Evolutionary conservation across 2,888 invertebrate genomes (phyloP), one percentile per base, ranked within the genome.

Genomic region (Drosophila hamatofila): DNA sequence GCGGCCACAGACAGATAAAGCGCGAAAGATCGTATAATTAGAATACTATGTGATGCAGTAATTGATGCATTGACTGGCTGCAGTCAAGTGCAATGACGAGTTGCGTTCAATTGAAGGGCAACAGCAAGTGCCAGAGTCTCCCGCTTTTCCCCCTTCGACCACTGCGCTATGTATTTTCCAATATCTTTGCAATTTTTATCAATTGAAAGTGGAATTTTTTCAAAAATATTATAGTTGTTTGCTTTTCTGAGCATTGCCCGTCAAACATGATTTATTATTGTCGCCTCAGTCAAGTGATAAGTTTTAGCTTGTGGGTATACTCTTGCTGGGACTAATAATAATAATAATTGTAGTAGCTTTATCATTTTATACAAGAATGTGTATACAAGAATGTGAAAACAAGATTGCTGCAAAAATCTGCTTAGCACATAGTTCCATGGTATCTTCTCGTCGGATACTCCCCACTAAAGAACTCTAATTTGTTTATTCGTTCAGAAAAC

Each of bases 31-130:
- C 48, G 6, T 56, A 61, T 30, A 59, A 44, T 65, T 44, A 55
- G 49, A 39, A 48, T 58, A 35, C 11, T 25, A 41, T 33, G 18
- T 25, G 58, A 37, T 8, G 6, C 16, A 18, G 3, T 49, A 75
- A 78, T 71, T 77, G 73, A 70, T 73, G 54, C 62, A 60, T 51
- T 16, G 35, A 41, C 56, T 41, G 35, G 44, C 30, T 48, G 52
- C 66, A 77, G 57, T 78, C 77, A 77, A 77, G 77, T 75, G 66
- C 71, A 78, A 77, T 74, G 75, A 58, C 66, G 56, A n/a, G 70
- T 48, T 30, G 52, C 41, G 25, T 46, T 78, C 78, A 70, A 74
- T 63, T 73, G 55, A 54, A 54, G 37, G 52, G 44, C 52, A 33
- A 37, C 12, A 51, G 23, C 51, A 21, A 35, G 7, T 51, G 51